Evolutionary conservation across 1,140 invertebrate genomes (phyloP).

Genomic region (Trichonephila clavipes): DNA sequence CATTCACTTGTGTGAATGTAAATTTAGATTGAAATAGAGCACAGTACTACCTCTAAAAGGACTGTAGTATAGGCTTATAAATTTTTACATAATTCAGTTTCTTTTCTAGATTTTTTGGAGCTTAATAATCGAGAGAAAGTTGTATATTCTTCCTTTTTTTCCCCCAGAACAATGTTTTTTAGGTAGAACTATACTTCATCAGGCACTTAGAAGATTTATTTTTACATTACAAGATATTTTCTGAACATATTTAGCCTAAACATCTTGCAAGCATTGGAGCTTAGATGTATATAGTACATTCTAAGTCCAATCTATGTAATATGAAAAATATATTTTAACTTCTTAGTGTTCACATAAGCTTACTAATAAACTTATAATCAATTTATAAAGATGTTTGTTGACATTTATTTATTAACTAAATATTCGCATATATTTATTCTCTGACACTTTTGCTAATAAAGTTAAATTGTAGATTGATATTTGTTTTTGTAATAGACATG

Average conservation of each 20-base stretch:
- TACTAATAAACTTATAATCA: background rate
- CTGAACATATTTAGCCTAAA: conserved; percentile 21
- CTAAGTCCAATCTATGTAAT: background rate
- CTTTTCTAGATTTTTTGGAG: conserved; percentile 65
- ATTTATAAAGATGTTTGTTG: background rate
- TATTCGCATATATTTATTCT: background rate
- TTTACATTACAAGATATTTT: conserved; percentile 70
- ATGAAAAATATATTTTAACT: conserved; percentile 12
- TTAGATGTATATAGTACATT: conserved; percentile 31
- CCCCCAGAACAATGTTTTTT: conserved; percentile 6
- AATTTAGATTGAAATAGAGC: background rate
- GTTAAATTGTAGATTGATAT: too few relatives aligned
- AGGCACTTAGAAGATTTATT: conserved; percentile 70
- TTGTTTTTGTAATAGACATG: too few relatives aligned
- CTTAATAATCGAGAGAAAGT: conserved; percentile 67
- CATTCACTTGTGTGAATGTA: background rate
- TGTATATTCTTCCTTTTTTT: conserved; percentile 46
- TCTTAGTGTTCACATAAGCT: conserved; percentile 29
- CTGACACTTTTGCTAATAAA: too few relatives aligned
- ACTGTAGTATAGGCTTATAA: conserved; percentile 54
- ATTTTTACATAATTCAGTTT: conserved; percentile 28
- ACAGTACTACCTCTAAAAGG: conserved; percentile 64
- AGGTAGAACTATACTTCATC: conserved; percentile 30
- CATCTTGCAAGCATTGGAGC: background rate
- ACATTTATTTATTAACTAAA: background rate